Evolutionary conservation across 2,888 invertebrate species (phyloP).

Genomic region (Callimorpha dominula): DNA sequence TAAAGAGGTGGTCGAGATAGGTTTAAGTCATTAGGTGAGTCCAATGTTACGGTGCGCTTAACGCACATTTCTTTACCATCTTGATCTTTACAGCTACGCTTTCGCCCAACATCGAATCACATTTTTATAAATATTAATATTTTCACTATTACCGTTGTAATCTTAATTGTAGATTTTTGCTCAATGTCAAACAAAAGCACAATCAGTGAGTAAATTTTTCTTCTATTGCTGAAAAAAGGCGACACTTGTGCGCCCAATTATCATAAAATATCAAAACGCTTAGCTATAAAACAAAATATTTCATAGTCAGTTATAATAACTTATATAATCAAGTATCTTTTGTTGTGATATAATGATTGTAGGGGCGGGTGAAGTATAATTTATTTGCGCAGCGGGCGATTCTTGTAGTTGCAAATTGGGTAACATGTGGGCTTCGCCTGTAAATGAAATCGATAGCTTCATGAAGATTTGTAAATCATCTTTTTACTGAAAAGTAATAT

Average conservation of each 20-base stretch:
- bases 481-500: not conserved
- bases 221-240: constrained; percentile 17
- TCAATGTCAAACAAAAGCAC: not conserved
- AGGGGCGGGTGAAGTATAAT: constrained; percentile 77
- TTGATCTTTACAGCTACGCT: too few species aligned
- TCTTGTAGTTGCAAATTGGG: constrained; percentile 78
- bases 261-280: constrained; percentile 64
- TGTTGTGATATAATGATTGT: constrained; percentile 76
- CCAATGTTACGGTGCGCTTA: too few species aligned
- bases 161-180: too few species aligned
- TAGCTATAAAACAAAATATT: constrained; percentile 61
- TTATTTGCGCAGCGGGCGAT: constrained; percentile 81
- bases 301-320: constrained; percentile 63
- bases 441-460: constrained; percentile 67
- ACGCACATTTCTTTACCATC: too few species aligned
- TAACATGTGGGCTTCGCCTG: constrained; percentile 73
- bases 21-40: too few species aligned
- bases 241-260: constrained; percentile 70
- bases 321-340: constrained; percentile 79
- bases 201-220: not conserved
- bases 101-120: too few species aligned
- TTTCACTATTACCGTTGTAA: too few species aligned
- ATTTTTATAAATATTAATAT: too few species aligned
- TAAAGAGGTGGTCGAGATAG: too few species aligned
- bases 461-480: constrained; percentile 7